Percentiles rank a stretch among this genome's conserved stretches.
These are phyloP conservation scores for Syndactyla subalaris DNA, from an alignment of 2,797 vertebrate species.

Conservation along the genomic window DNA sequence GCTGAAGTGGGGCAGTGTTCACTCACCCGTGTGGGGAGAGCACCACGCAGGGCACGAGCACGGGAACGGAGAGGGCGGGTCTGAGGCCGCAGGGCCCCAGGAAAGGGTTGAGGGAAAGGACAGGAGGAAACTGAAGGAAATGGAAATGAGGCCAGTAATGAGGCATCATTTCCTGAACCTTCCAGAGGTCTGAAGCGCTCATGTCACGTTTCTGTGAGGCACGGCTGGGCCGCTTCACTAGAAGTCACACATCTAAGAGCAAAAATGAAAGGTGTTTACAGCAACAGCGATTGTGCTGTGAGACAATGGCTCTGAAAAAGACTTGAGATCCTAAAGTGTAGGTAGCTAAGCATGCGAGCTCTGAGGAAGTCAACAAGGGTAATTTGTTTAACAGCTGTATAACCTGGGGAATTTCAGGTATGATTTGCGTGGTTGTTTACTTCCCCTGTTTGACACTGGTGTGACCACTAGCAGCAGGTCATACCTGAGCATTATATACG, in stretches of 20 bases:
- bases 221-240: background rate
- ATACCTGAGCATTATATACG: fast-evolving
- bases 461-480: background rate
- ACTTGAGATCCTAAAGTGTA: background rate
- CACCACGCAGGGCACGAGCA: fast-evolving
- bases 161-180: background rate
- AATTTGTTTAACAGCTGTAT: background rate
- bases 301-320: background rate
- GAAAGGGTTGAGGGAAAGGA: background rate
- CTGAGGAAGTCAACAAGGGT: background rate
- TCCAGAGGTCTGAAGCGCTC: background rate
- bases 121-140: background rate
- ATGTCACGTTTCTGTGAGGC: background rate
- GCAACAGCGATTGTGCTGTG: background rate
- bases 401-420: background rate
- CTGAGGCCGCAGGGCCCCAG: too few relatives aligned
- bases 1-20: background rate
- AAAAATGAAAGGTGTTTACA: background rate
- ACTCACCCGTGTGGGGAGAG: background rate
- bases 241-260: background rate
- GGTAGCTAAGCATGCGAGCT: background rate
- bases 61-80: too few relatives aligned
- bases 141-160: background rate
- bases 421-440: background rate
- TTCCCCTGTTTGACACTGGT: background rate